phyloP scores from a whole-genome alignment of 1,140 invertebrate species.

The Drosophila obscura region DNA sequence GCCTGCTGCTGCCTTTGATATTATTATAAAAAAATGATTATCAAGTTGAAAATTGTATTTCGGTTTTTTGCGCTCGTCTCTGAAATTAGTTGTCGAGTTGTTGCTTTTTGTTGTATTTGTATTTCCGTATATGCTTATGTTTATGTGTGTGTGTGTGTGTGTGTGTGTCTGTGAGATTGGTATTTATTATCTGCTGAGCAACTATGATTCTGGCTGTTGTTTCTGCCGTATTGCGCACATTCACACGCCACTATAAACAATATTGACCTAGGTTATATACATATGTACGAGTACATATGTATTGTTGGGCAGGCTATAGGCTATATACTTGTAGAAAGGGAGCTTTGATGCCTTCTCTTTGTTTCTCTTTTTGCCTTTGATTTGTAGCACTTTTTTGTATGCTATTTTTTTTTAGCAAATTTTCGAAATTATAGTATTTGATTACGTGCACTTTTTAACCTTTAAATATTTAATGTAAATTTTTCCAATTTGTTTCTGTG shows the following conservation, averaged over 20 bases:
- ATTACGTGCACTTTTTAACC: conserved; percentile 14
- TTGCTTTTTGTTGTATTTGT: conserved; percentile 16
- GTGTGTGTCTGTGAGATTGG: conserved; percentile 30
- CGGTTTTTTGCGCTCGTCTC: conserved; percentile 8
- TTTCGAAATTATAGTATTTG: conserved; percentile 15
- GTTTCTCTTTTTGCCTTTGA: too few relatives aligned
- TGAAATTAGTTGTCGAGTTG: conserved; percentile 4
- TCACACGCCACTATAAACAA: conserved; percentile 82
- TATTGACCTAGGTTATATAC: conserved; percentile 81
- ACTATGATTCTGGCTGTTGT: conserved; percentile 45
- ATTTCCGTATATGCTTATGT: conserved; percentile 46
- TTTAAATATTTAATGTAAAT: conserved; percentile 4
- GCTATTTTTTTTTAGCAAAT: background rate
- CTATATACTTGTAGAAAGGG: too few relatives aligned
- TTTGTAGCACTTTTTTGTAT: too few relatives aligned
- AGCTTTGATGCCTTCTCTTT: too few relatives aligned
- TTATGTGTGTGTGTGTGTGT: conserved; percentile 16
- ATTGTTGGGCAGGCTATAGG: background rate
- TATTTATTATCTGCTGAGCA: conserved; percentile 65
- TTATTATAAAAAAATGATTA: conserved; percentile 43
- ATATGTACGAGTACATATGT: conserved; percentile 20
- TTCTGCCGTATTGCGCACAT: conserved; percentile 57
- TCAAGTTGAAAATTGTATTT: conserved; percentile 42
- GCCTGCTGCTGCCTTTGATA: conserved; percentile 25
- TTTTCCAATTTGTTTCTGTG: conserved; percentile 2